Base-by-base conservation (phyloP, 2,797 vertebrate genomes). In the Valencia hispanica region DNA sequence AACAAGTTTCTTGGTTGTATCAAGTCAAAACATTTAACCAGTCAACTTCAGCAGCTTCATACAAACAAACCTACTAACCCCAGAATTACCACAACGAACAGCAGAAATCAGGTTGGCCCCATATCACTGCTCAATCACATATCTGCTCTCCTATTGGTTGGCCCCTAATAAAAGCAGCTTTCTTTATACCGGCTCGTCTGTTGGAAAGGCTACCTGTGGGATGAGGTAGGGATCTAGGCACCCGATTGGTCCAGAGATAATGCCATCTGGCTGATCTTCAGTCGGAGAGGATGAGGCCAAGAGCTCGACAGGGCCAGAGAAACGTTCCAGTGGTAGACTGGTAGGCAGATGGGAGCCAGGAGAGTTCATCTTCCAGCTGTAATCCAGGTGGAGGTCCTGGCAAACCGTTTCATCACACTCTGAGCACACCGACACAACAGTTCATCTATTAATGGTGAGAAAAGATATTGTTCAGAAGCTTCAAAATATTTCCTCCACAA, bases 201-300 rank as follows among this genome's bases (percentile, higher is more conserved):
- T 76, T 93, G 94, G 93, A 95, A 92, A 82, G 88, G 89, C 90
- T 93, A 96, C 96, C 95, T 96, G 94, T 84, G 84, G 85, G 80
- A 95, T 93, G 95, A 94, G 91, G 94, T 85, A 93, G 83, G 82
- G 92, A 91, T 92, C 86, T 82, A 84, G 93, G 83, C 86, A 68
- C 94, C 94, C 88, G 93, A 95, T 91, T 95, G 95, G 93, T 91
- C 81, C 68, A 90, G 81, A 90, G 93, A 93, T 93, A 92, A 94
- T 84, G 92, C 87, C 91, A 91, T 94, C 95, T 96, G 96, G 95
- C 94, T 81, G 86, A 89, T 95, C 95, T 95, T 96, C 95, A 96
- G 92, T 96, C 94, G 74, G 75, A 86, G 61, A 81, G 10, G 75
- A 84, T 18, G 82, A 68, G 88, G 92, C 90, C 93, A 94, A 87